phyloP scores from a whole-genome alignment of 2,113 vertebrate genomes.

The Sterna hirundo region DNA sequence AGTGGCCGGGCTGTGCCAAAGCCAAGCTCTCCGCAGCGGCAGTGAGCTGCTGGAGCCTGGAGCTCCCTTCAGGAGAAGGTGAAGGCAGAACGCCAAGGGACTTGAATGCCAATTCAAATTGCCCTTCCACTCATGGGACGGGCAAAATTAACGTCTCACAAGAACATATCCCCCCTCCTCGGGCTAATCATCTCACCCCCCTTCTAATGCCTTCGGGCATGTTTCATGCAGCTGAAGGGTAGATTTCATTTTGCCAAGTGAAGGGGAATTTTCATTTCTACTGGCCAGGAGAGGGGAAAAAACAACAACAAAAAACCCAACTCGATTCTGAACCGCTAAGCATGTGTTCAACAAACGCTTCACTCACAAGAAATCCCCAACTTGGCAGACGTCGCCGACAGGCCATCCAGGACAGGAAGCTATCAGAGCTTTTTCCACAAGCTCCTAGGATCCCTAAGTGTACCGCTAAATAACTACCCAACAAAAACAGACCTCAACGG shows the following conservation, averaged over 20 bases:
- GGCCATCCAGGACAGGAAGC: neutral
- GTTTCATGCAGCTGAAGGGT: neutral
- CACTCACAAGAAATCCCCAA: neutral
- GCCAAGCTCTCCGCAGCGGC: neutral
- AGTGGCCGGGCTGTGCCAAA: neutral
- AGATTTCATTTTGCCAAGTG: no score
- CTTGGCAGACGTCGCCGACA: accelerated
- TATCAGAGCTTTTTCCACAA: neutral
- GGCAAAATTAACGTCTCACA: neutral
- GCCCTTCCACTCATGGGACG: neutral
- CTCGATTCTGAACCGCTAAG: accelerated
- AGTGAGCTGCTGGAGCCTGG: neutral
- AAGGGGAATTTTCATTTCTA: neutral
- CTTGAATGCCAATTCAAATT: neutral
- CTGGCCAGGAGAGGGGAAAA: neutral
- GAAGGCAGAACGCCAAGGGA: neutral
- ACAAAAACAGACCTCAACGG: neutral
- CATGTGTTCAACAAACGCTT: neutral
- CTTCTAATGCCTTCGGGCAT: neutral
- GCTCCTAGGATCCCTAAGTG: neutral
- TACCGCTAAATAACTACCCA: neutral
- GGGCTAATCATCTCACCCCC: neutral
- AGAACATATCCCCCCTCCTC: neutral
- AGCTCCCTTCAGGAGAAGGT: neutral
- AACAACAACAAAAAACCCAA: no score